Conservation (phyloP, 2,113 vertebrate species). For the Hippocampus zosterae region DNA sequence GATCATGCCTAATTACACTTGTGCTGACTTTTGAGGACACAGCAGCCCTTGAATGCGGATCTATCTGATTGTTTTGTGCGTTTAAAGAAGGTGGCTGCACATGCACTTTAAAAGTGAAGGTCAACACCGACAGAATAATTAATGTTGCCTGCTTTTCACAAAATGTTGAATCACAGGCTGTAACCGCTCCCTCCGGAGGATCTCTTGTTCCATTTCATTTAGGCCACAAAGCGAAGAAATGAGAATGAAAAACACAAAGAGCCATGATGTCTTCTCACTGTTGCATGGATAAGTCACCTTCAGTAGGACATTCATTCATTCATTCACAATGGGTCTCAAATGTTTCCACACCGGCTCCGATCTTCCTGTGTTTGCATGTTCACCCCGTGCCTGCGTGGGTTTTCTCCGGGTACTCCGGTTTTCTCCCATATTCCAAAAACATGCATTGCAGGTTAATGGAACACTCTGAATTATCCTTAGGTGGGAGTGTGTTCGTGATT, state of each 20-base stretch:
- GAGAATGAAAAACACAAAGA: constrained; percentile 50
- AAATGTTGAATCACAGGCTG: constrained; percentile 64
- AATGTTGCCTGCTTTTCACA: constrained; percentile 59
- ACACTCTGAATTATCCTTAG: no score
- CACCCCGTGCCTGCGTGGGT: no score
- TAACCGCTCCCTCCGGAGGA: constrained; percentile 59
- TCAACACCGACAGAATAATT: constrained; percentile 68
- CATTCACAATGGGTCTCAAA: background rate
- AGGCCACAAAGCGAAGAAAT: constrained; percentile 56
- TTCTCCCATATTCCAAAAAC: no score
- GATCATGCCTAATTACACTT: constrained; percentile 17
- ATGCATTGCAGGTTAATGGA: no score
- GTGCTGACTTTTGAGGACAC: background rate
- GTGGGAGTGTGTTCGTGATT: no score
- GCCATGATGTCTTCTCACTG: constrained; percentile 36
- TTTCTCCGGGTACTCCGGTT: no score
- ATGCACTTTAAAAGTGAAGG: constrained; percentile 60
- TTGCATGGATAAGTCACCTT: constrained; percentile 8
- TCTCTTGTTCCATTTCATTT: constrained; percentile 66
- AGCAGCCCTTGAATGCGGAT: constrained; percentile 4
- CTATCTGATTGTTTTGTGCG: constrained; percentile 11
- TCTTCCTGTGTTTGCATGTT: no score
- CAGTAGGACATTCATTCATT: no score
- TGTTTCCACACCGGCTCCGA: no score
- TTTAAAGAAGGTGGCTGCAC: constrained; percentile 13